Evolutionary conservation across 2,113 vertebrate species (phyloP).

Genomic region (Porphyrio hochstetteri): DNA sequence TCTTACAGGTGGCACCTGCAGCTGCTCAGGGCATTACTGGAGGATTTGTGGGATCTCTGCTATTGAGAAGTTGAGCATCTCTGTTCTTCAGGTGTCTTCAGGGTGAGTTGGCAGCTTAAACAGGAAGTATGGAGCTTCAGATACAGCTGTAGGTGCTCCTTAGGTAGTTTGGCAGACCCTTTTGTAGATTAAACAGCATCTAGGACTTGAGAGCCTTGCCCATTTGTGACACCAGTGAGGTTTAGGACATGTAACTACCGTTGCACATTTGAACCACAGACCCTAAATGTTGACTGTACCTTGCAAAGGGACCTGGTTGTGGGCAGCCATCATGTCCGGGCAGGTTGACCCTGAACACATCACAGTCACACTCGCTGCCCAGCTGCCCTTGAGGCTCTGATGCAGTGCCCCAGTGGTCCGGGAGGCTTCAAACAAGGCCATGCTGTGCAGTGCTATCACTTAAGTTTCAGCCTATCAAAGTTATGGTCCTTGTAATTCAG

Average conservation of each 20-base stretch:
- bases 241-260: not conserved
- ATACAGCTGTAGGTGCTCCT: not conserved
- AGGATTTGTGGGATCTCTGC: not conserved
- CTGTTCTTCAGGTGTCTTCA: not conserved
- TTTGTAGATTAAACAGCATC: not conserved
- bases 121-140: not conserved
- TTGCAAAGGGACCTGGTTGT: not conserved
- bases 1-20: not conserved
- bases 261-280: not conserved
- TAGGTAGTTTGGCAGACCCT: not conserved
- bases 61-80: not conserved
- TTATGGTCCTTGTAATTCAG: not conserved
- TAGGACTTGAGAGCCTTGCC: not conserved
- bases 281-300: rapidly evolving
- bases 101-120: not conserved
- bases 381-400: not conserved
- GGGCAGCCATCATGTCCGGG: not conserved
- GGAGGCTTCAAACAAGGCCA: not conserved
- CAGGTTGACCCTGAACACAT: rapidly evolving
- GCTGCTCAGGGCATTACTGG: not conserved
- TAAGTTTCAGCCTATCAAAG: not conserved
- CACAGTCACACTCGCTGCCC: not conserved
- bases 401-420: rapidly evolving
- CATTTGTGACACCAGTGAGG: not conserved
- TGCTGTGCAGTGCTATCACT: rapidly evolving